Conservation (phyloP, 2,113 vertebrate species). For the Empidonax traillii region DNA sequence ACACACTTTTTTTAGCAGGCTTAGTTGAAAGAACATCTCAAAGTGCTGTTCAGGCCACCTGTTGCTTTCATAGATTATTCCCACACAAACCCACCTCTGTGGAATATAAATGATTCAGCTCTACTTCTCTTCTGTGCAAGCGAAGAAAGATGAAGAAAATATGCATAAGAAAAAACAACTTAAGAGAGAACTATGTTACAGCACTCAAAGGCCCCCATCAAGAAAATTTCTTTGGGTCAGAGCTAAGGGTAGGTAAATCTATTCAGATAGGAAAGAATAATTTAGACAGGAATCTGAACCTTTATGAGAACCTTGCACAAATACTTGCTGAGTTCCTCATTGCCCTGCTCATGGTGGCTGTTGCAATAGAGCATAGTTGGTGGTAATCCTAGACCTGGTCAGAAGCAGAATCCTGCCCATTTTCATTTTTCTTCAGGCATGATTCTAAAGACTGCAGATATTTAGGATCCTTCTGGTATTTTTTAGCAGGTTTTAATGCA, state of each 20-base stretch:
- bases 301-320: background rate
- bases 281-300: background rate
- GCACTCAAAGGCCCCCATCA: background rate
- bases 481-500: background rate
- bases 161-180: background rate
- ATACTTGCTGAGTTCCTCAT: background rate
- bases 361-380: background rate
- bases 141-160: background rate
- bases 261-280: background rate
- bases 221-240: background rate
- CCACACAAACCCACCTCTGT: background rate
- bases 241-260: background rate
- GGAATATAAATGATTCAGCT: background rate
- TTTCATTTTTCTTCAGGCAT: background rate
- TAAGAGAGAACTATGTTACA: background rate
- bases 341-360: background rate
- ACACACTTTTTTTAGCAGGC: background rate
- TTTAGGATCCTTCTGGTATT: background rate
- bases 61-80: constrained; percentile 8
- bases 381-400: background rate
- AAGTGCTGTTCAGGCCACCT: background rate
- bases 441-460: background rate
- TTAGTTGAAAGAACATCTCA: constrained; percentile 28
- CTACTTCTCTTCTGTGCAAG: background rate
- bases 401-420: background rate